phyloP scores from a whole-genome alignment of 30 jellyfish, hydroid and myxozoan genomes.

The Mastigias papua region DNA sequence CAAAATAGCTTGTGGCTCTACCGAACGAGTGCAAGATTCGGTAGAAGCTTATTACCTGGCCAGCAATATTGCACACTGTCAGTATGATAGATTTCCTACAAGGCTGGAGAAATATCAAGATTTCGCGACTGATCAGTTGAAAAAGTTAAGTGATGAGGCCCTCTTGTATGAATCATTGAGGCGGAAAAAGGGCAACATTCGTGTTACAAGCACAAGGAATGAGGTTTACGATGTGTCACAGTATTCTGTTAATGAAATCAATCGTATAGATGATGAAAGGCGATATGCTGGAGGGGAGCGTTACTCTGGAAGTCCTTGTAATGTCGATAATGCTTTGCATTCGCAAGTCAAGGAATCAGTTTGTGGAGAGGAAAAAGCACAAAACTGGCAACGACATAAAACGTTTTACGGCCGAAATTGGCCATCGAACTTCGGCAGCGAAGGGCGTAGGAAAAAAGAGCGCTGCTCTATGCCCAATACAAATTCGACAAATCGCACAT shows the following conservation, averaged over 20 bases:
- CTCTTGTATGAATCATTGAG: constrained; percentile 22
- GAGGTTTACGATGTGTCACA: neutral
- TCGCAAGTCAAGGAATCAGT: too few species aligned
- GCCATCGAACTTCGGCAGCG: neutral
- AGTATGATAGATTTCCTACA: neutral
- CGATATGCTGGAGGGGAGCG: too few species aligned
- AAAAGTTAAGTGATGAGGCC: constrained; percentile 18
- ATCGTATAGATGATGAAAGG: too few species aligned
- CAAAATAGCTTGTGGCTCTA: neutral
- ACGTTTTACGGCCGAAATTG: neutral
- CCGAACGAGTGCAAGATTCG: neutral
- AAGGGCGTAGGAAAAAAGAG: neutral
- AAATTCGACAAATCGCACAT: neutral
- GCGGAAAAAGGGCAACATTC: constrained; percentile 29
- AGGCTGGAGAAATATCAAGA: neutral
- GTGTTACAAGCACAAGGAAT: neutral
- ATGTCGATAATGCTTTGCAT: too few species aligned
- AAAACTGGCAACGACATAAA: neutral
- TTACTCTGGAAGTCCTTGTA: too few species aligned
- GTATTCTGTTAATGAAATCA: too few species aligned
- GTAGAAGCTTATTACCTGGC: neutral
- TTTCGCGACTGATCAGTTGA: neutral
- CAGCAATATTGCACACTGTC: neutral
- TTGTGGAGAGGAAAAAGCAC: neutral
- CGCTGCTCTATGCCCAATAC: neutral